These are phyloP conservation scores for Nemotelus pantherinus DNA, from an alignment of 2,888 invertebrate genomes.

Conservation along the genomic window DNA sequence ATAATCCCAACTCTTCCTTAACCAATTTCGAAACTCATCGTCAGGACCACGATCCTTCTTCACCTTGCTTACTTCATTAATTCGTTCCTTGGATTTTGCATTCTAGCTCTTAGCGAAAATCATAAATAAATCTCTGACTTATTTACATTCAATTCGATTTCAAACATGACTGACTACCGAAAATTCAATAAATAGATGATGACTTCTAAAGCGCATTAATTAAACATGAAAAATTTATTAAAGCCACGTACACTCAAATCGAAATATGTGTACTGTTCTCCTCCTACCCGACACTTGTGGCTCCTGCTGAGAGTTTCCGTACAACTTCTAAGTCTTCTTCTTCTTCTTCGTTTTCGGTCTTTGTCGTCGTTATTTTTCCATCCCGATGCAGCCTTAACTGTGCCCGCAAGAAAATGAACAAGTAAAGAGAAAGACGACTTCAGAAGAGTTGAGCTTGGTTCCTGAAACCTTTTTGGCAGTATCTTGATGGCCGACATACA, in stretches of 20 bases:
- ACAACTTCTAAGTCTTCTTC: no score
- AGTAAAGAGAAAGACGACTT: no score
- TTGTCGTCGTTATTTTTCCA: no score
- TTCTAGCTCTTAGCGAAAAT: not conserved
- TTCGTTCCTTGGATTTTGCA: not conserved
- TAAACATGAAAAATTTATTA: slow-evolving; percentile 35
- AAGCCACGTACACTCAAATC: not conserved
- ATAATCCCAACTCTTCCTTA: no score
- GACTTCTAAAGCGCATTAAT: slow-evolving; percentile 32
- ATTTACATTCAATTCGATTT: slow-evolving; percentile 21
- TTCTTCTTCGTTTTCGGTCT: no score
- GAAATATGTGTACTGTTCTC: not conserved
- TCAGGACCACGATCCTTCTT: no score
- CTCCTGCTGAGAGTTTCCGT: no score
- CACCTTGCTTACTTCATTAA: no score
- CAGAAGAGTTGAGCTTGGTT: no score
- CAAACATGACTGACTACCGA: slow-evolving; percentile 1
- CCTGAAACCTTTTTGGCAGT: not conserved
- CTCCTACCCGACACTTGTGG: not conserved
- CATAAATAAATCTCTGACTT: not conserved
- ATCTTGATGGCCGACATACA: not conserved
- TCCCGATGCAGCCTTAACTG: no score
- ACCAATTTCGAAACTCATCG: no score
- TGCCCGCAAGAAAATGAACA: no score
- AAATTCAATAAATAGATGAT: slow-evolving; percentile 32